phyloP scores from a whole-genome alignment of 1,140 invertebrate genomes.

The Rhizoglyphus robini region DNA sequence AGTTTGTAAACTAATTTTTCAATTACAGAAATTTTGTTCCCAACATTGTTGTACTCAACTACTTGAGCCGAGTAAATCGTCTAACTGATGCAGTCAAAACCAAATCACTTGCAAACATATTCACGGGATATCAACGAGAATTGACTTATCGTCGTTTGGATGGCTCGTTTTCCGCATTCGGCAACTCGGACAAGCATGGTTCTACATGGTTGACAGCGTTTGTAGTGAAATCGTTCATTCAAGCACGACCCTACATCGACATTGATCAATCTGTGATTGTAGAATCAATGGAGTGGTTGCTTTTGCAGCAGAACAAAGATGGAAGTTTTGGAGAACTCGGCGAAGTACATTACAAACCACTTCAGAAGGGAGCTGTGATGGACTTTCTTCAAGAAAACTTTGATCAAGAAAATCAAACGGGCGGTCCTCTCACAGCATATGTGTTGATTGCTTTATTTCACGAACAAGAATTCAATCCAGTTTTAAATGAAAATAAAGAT shows the following conservation, averaged over 20 bases:
- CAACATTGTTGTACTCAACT: no score
- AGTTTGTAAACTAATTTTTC: background rate
- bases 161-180: conserved; percentile 69
- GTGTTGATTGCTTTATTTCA: conserved; percentile 58
- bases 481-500: background rate
- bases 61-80: background rate
- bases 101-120: conserved; percentile 48
- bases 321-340: conserved; percentile 69
- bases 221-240: conserved; percentile 53
- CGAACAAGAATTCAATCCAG: background rate
- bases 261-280: conserved; percentile 43
- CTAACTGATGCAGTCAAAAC: conserved; percentile 32
- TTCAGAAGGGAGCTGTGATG: conserved; percentile 42
- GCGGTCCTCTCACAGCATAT: conserved; percentile 51
- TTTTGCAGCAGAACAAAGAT: conserved; percentile 53
- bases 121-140: conserved; percentile 57
- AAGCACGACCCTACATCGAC: conserved; percentile 47
- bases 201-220: conserved; percentile 75
- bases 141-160: conserved; percentile 54
- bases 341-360: conserved; percentile 56
- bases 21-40: no score
- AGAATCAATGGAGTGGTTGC: conserved; percentile 62
- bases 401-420: no score
- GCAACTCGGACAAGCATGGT: conserved; percentile 44
- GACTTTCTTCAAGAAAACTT: no score